Base-by-base conservation (phyloP, 1,140 invertebrate species). In the Cotesia glomerata region DNA sequence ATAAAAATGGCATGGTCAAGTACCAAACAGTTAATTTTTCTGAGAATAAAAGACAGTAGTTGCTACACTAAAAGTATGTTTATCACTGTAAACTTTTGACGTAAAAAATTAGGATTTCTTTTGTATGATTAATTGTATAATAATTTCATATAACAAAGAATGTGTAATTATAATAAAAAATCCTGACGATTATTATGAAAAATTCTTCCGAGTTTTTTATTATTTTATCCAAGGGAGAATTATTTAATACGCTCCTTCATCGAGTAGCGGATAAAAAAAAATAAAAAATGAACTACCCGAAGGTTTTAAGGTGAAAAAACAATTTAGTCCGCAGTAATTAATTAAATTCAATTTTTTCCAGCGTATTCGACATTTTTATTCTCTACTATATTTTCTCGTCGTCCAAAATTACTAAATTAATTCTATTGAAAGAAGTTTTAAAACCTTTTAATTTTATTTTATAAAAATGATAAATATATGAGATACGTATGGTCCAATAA, bases 271-370 rank as follows among this genome's bases (percentile, higher is more conserved):
- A 45, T 14, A 35, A 45, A 62, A 18, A 62, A 70, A 70, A 52
- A 54, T 26, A 52, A 64, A 52, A 18, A 7, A 63, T 64, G 16
- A 36, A 36, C 11, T 36, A 14, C 39, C 56, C 14, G 8, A 16
- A 1, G 13, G 2, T 14, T 34, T 34, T 32, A 32, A 32, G 69
- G 16, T 39, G 59, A 59, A 70, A 70, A 71, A 45, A 18, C 69
- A 63, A 71, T 71, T 71, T 71, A 51, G 36, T 51, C 36, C 39
- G 45, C 62, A 71, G 61, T 71, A 71, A 71, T 71, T 71, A 71
- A 71, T 71, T 71, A 49, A 71, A 71, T 71, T 36, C 69, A 71
- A 71, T 71, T 63, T 68, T 68, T 49, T 52, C 58, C 39, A 35
- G 59, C 34, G 39, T 64, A 51, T 26, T 49, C 39, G 16, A 62